Base-by-base conservation (phyloP, 1,140 invertebrate species). In the Daktulosphaira vitifoliae region DNA sequence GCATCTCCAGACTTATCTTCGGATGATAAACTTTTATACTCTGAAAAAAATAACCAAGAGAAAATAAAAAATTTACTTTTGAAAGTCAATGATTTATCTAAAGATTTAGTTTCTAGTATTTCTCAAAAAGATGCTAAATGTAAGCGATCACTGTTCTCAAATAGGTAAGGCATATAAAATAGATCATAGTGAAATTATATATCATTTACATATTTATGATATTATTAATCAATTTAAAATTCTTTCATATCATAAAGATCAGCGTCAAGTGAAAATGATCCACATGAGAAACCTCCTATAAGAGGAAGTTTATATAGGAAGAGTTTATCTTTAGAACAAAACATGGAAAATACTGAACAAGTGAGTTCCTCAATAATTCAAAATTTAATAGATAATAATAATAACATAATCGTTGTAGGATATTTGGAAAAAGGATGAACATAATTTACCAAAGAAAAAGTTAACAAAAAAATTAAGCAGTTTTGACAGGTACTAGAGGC, bases 281-380 rank as follows among this genome's bases (percentile, higher is more conserved):
- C 50, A 15, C 38, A 39, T 68, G 22, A 71, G 67, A 65, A 67
- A 11, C 44, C 68, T 13, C 69, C 71, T 49, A 68, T 67, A 54
- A 81, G 80, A 71, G 80, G 81, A 65, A 81, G 79, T 71, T 73
- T 88, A 13, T 81, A 85, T 68, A 78, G 85, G 54, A 88, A 87
- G 71, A 85, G 84, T 75, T 73, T 89, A 18, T 89, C 86, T 16
- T 73, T 89, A 38, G 87, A 89, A 75, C 86, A 89, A 72, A 86
- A 82, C 15, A 77, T 79, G 53, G 54, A 49, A 26, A 49, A 49
- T 16, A 50, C 38, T 29, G 56, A 53, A 37, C 53, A 51, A 49
- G 42, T 66, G 2, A 66, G 42, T 22, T 11, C n/a, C n/a, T n/a
- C n/a, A n/a, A n/a, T n/a, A n/a, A n/a, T n/a, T 23, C n/a, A n/a